phyloP scores from a whole-genome alignment of 2,797 vertebrate species.

The Helarctos malayanus region DNA sequence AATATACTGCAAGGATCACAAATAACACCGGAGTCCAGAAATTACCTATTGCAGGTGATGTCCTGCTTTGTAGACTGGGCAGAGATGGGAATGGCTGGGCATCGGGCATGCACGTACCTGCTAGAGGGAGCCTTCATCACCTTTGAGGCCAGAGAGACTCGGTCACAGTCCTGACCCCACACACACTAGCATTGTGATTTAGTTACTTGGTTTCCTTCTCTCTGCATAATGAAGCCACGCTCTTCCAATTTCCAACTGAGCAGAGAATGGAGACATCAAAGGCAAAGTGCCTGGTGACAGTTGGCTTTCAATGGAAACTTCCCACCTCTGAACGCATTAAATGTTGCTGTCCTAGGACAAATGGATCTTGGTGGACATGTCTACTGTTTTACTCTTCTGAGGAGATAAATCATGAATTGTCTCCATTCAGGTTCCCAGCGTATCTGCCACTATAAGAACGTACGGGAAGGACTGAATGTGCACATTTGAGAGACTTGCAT shows the following conservation, averaged over 20 bases:
- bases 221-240: background rate
- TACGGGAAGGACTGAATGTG: fast-evolving
- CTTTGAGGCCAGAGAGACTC: background rate
- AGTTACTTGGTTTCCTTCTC: background rate
- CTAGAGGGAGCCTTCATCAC: fast-evolving
- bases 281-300: background rate
- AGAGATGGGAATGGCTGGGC: background rate
- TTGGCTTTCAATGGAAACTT: background rate
- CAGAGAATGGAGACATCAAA: background rate
- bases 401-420: background rate
- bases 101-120: fast-evolving
- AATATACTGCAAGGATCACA: fast-evolving
- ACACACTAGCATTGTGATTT: background rate
- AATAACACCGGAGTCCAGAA: fast-evolving
- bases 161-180: fast-evolving
- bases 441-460: background rate
- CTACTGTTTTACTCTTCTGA: background rate
- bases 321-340: background rate
- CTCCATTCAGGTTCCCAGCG: fast-evolving
- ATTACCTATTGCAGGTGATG: fast-evolving
- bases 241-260: background rate
- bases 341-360: background rate
- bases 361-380: fast-evolving
- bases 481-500: background rate
- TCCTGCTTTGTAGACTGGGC: fast-evolving